Evolutionary conservation across 2,797 vertebrate genomes (phyloP), one percentile per base, ranked within the genome.

Genomic region (Hemibagrus guttatus): DNA sequence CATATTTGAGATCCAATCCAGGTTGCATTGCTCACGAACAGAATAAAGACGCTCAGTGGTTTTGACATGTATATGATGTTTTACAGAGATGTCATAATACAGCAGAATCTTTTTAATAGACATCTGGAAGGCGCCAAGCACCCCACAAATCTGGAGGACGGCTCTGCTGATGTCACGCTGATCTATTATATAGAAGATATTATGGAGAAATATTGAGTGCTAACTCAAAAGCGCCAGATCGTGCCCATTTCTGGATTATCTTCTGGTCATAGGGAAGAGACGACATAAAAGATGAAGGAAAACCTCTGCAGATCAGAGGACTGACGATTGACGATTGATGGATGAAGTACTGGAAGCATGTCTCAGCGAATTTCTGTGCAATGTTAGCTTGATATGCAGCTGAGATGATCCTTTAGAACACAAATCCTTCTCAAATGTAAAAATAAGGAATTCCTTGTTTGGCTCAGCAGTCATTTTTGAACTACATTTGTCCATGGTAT

Each of bases 61-160:
- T 89, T 89, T 92, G 93, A 95, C 94, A 92, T 92, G 90, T 92
- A 92, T 93, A 92, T 87, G 87, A 87, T 93, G 88, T 94, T 93
- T 93, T 89, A 91, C 91, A 87, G 91, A 88, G 90, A 91, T 91
- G 90, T 88, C 90, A 88, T 89, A 88, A 90, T 88, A 86, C 81
- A 87, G 87, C 92, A 90, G 89, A 93, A 91, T 92, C 87, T 83
- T 89, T 92, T 90, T 91, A 89, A 93, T 90, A 85, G 92, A 93
- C 93, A 94, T 95, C 92, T 94, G 93, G 92, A 92, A 66, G 35
- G 79, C 90, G 86, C 92, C 86, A 85, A 52, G n/a, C 79, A 78
- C 85, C 90, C 89, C 88, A 91, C 91, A 92, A 92, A 93, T 94
- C 93, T 93, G 94, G 91, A 92, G 88, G 81, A 88, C n/a, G 88